A percentile compares a stretch with the other conserved stretches of the same genome.
These are phyloP conservation scores for Ormyrus labotus DNA, from an alignment of 2,888 invertebrate species.

Conservation along the genomic window DNA sequence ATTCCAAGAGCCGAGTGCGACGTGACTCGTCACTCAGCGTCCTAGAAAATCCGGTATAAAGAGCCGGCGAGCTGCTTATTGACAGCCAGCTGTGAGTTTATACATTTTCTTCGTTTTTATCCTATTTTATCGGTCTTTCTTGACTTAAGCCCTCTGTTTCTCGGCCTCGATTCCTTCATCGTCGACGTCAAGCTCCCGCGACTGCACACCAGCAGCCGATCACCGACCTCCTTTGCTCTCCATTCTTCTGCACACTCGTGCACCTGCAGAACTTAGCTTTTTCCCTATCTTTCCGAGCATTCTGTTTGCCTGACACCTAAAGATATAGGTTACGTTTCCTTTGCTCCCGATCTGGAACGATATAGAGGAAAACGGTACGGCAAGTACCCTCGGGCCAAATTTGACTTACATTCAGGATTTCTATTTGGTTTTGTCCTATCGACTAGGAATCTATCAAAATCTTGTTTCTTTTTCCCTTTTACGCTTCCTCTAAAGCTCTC, in stretches of 20 bases:
- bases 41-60: conserved; percentile 2
- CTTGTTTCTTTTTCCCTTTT: too few species aligned
- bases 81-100: conserved; percentile 6
- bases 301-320: too few species aligned
- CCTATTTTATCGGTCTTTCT: neutral
- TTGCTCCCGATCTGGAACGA: neutral
- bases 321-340: conserved; percentile 40
- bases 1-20: conserved; percentile 27
- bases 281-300: too few species aligned
- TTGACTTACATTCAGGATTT: too few species aligned
- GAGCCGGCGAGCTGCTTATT: neutral
- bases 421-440: too few species aligned
- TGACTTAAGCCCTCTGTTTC: neutral
- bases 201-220: neutral
- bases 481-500: too few species aligned
- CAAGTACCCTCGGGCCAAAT: too few species aligned
- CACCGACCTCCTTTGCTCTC: neutral
- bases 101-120: neutral
- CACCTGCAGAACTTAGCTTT: too few species aligned
- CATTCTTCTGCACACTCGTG: neutral
- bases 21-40: conserved; percentile 32
- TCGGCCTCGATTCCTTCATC: neutral
- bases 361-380: too few species aligned
- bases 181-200: neutral
- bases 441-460: too few species aligned